phyloP scores from a whole-genome alignment of 1,140 invertebrate species.

The Armadillidium nasatum region DNA sequence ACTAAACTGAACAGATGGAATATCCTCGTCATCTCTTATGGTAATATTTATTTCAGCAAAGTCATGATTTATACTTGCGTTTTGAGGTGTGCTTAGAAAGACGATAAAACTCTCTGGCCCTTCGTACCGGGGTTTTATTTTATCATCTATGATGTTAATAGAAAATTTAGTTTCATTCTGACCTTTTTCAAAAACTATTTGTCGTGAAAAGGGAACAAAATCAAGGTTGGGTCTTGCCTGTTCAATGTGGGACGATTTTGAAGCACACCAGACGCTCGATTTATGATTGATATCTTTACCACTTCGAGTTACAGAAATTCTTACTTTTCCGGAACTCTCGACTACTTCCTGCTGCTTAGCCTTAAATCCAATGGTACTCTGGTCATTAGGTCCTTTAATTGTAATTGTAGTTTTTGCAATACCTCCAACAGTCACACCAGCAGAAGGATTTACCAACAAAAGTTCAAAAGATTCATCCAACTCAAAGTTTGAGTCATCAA shows the following conservation, averaged over 20 bases:
- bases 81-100: slow-evolving; percentile 34
- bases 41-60: slow-evolving; percentile 33
- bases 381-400: slow-evolving; percentile 41
- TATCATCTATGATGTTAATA: slow-evolving; percentile 39
- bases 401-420: slow-evolving; percentile 25
- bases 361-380: slow-evolving; percentile 31
- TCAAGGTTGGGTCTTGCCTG: slow-evolving; percentile 34
- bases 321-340: slow-evolving; percentile 27
- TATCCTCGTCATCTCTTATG: slow-evolving; percentile 33
- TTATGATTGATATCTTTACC: slow-evolving; percentile 36
- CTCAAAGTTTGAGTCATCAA: slow-evolving; percentile 53
- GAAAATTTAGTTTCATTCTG: slow-evolving; percentile 22
- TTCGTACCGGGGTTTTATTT: slow-evolving; percentile 34
- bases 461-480: slow-evolving; percentile 50
- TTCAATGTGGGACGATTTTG: slow-evolving; percentile 12
- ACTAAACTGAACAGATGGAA: slow-evolving; percentile 48
- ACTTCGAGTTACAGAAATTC: slow-evolving; percentile 27
- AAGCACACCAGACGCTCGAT: slow-evolving; percentile 38
- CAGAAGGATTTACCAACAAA: slow-evolving; percentile 47
- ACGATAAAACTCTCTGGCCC: slow-evolving; percentile 36
- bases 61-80: slow-evolving; percentile 27
- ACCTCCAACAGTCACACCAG: slow-evolving; percentile 28
- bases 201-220: slow-evolving; percentile 30
- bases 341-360: slow-evolving; percentile 30
- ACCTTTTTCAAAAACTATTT: slow-evolving; percentile 24